These are phyloP conservation scores for Blastomussa wellsi DNA, from an alignment of 92 coral and sea anemone species.

Conservation along the genomic window DNA sequence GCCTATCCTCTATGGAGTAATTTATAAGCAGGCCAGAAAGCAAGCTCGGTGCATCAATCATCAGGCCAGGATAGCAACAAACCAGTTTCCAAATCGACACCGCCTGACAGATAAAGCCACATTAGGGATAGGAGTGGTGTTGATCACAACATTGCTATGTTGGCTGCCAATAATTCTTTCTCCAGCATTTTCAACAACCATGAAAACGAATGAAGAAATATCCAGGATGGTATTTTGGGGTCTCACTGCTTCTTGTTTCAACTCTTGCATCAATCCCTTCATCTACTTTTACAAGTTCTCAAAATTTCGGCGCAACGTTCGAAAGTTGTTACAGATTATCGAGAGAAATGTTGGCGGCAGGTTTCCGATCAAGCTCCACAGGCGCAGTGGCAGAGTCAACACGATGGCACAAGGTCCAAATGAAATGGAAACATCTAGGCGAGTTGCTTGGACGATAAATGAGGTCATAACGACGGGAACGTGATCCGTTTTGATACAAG, in stretches of 20 bases:
- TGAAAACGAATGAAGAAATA: background rate
- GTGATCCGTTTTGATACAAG: too few relatives aligned
- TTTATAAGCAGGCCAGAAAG: conserved; percentile 14
- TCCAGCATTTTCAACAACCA: background rate
- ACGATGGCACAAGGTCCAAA: background rate
- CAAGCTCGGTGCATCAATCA: conserved; percentile 1
- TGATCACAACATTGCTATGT: conserved; percentile 23
- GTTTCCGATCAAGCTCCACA: background rate
- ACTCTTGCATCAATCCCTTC: too few relatives aligned
- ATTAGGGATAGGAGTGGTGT: conserved; percentile 15
- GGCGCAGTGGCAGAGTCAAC: background rate
- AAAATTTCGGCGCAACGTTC: conserved; percentile 17
- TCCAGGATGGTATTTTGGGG: background rate
- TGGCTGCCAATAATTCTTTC: conserved; percentile 14
- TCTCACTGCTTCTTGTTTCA: background rate
- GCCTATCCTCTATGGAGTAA: conserved; percentile 15
- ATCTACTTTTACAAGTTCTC: conserved; percentile 20
- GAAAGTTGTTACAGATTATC: background rate
- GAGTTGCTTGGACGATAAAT: background rate
- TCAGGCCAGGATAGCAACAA: background rate
- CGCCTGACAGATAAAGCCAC: background rate
- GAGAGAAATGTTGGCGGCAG: background rate
- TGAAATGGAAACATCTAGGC: background rate
- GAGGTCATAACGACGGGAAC: background rate
- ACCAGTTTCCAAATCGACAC: background rate